phyloP scores from a whole-genome alignment of 2,888 invertebrate species.

The Heliconius ismenius region DNA sequence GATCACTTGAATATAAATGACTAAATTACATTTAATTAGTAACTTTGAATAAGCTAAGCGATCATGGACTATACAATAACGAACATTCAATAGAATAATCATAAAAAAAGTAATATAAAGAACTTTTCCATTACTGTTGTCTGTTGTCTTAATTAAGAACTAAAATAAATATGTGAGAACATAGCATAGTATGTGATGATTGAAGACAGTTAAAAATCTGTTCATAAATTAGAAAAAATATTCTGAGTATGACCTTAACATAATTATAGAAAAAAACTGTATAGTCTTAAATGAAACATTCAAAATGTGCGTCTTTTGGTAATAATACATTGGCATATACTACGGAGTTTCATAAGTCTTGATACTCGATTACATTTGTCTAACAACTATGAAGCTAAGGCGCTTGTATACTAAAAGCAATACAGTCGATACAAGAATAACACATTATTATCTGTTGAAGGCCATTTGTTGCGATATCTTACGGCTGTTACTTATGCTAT shows the following conservation, averaged over 20 bases:
- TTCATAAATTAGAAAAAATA: not conserved
- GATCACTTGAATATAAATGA: not conserved
- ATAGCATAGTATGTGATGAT: not conserved
- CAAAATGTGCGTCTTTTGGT: slow-evolving; percentile 42
- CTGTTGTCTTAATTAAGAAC: not conserved
- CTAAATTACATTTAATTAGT: slow-evolving; percentile 39
- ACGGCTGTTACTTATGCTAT: slow-evolving; percentile 19
- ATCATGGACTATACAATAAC: not conserved
- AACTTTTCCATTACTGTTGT: not conserved
- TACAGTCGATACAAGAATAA: slow-evolving; percentile 27
- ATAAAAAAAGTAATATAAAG: not conserved
- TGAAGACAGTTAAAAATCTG: not conserved
- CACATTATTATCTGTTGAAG: slow-evolving; percentile 55
- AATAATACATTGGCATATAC: slow-evolving; percentile 47
- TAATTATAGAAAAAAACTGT: not conserved
- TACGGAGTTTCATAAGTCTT: not conserved
- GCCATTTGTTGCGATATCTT: slow-evolving; percentile 47
- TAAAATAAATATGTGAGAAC: not conserved
- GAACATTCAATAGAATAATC: not conserved
- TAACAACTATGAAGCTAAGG: slow-evolving; percentile 23
- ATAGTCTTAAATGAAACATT: not conserved
- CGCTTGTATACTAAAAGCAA: slow-evolving; percentile 22
- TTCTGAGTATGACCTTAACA: not conserved
- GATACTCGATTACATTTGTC: slow-evolving; percentile 11
- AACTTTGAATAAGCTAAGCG: slow-evolving; percentile 23